Conservation (phyloP, 2,797 vertebrate genomes). For the Sebastes goodei region DNA sequence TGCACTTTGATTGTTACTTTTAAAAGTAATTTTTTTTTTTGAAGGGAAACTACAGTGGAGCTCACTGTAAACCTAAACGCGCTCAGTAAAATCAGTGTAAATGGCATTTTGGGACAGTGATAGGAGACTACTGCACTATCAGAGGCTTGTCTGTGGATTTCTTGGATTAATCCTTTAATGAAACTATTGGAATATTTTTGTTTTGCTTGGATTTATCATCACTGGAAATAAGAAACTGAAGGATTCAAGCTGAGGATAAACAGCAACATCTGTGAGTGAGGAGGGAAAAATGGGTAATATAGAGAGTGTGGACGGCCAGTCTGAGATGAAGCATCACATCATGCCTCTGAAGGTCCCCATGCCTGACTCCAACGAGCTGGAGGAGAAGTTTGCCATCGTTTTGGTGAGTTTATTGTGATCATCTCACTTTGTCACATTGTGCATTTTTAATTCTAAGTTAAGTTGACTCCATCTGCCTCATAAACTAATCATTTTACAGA, state of each 20-base stretch:
- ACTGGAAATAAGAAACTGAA: conserved; percentile 12
- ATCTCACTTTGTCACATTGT: not conserved
- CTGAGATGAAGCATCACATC: conserved; percentile 87
- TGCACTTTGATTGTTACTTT: conserved; percentile 57
- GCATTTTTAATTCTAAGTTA: not conserved
- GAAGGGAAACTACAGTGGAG: conserved; percentile 42
- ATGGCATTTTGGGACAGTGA: conserved; percentile 63
- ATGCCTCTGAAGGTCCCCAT: conserved; percentile 95
- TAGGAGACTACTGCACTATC: conserved; percentile 48
- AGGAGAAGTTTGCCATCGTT: conserved; percentile 96
- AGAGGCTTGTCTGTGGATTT: conserved; percentile 34
- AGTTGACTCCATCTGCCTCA: not conserved
- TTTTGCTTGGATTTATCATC: conserved; percentile 41
- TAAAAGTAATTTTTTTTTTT: conserved; percentile 45
- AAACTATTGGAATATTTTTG: conserved; percentile 27
- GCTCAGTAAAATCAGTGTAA: conserved; percentile 31
- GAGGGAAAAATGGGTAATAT: conserved; percentile 88
- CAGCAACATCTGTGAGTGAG: not conserved
- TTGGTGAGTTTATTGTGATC: conserved; percentile 85
- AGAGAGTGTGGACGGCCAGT: conserved; percentile 90
- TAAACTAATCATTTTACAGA: not conserved
- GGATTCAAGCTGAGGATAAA: conserved; percentile 16
- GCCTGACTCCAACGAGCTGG: conserved; percentile 94
- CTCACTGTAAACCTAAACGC: conserved; percentile 41
- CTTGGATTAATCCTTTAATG: conserved; percentile 48